Base-by-base conservation (phyloP, 2,113 vertebrate species). In the Phalacrocorax pelagicus region DNA sequence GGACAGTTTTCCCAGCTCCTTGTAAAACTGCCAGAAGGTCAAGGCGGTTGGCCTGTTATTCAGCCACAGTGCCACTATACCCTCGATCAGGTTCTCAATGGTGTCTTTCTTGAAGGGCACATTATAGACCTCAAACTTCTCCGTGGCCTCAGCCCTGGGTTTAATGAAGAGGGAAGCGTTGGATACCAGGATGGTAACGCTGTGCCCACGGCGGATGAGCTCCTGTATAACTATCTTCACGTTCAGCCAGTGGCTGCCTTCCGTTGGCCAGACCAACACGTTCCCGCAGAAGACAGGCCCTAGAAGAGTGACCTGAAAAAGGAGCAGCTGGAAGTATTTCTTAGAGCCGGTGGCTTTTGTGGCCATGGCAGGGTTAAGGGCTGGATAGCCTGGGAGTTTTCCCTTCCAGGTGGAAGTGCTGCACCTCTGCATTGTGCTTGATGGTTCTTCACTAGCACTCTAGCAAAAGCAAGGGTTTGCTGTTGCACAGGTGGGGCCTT, bases 201-300 rank as follows among this genome's bases (percentile, higher is more conserved):
- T 97, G 90, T 99, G 98, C 74, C 98, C 98, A 2, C 96, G 98
- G 18, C 9, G 81, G 34, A 94, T 94, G 34, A 99, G 75, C 73
- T 98, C 98, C 66, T 98, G 95, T 59, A 98, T 59, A 66, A 99
- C 94, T 22, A 75, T 61, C 52, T 98, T 97, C 95, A 98, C 96
- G 20, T 99, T 99, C 94, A 98, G 78, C 98, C 98, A 99, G 87
- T 99, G 98, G 59, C 98, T 99, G 89, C 96, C 98, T 93, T 99
- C 98, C 0, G 97, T 95, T 47, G 98, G 98, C 98, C 98, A 97
- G 88, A 99, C 97, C 86, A 99, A 75, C 80, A 99, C 93, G 1
- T 98, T 98, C 27, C 98, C 98, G 21, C 98, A 97, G 18, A 97
- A 85, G 69, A 88, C 81, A 5, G 92, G 86, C 77, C 88, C 78